phyloP scores from a whole-genome alignment of 2,797 vertebrate genomes.

The Lutjanus argentimaculatus region DNA sequence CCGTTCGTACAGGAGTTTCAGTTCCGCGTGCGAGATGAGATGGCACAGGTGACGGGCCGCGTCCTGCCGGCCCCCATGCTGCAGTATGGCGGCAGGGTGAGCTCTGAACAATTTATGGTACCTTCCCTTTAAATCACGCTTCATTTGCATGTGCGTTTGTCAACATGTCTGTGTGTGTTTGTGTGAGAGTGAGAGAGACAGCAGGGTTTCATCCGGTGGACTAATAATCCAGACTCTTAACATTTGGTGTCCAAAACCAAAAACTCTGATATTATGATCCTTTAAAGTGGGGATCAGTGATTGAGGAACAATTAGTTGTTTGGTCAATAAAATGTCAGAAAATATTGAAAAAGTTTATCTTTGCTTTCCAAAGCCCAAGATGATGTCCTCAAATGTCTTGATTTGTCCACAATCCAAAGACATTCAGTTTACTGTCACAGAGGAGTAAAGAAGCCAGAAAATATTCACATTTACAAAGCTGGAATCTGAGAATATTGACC shows the following conservation, averaged over 20 bases:
- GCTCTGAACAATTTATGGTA: constrained; percentile 86
- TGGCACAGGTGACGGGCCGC: constrained; percentile 96
- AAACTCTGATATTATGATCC: not conserved
- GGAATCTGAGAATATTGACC: too few relatives aligned
- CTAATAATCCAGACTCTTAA: not conserved
- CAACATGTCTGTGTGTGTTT: constrained; percentile 25
- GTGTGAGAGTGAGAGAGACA: not conserved
- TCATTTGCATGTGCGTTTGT: constrained; percentile 45
- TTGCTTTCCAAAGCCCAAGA: too few relatives aligned
- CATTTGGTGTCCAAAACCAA: not conserved
- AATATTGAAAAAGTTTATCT: too few relatives aligned
- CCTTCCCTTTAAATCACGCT: constrained; percentile 72
- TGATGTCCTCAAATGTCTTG: too few relatives aligned
- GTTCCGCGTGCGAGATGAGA: constrained; percentile 97
- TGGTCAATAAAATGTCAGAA: too few relatives aligned
- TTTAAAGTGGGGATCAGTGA: not conserved
- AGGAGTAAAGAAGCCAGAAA: too few relatives aligned
- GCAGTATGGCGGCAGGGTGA: constrained; percentile 97
- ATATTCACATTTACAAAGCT: too few relatives aligned
- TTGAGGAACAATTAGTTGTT: not conserved
- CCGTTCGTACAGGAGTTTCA: constrained; percentile 98
- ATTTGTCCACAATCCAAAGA: too few relatives aligned
- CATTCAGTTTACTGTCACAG: too few relatives aligned
- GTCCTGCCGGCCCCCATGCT: constrained; percentile 97
- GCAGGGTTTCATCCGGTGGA: constrained; percentile 18